These are phyloP conservation scores for Aricia artaxerxes DNA, from an alignment of 2,888 invertebrate species.

Conservation along the genomic window DNA sequence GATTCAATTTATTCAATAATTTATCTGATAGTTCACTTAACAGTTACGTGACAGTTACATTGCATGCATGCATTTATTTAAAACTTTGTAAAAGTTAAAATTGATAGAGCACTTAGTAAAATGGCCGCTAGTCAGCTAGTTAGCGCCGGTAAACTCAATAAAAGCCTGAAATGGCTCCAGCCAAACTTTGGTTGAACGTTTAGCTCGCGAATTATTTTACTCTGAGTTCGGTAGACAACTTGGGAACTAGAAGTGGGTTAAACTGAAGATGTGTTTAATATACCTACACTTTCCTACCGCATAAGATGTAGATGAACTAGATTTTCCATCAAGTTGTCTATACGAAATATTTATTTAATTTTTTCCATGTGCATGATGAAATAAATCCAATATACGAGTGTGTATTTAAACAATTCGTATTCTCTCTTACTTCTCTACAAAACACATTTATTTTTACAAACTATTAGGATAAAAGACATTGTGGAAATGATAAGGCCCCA, in stretches of 20 bases:
- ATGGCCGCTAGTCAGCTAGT: neutral
- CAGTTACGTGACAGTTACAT: neutral
- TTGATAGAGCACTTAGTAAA: slow-evolving; percentile 3
- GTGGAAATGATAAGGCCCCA: too few relatives aligned
- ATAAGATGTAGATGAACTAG: too few relatives aligned
- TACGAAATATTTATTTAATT: too few relatives aligned
- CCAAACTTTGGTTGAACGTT: neutral
- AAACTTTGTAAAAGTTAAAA: slow-evolving; percentile 16
- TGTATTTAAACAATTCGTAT: too few relatives aligned
- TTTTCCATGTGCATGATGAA: too few relatives aligned
- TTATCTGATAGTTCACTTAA: too few relatives aligned
- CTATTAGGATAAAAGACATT: too few relatives aligned
- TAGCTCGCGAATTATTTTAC: slow-evolving; percentile 16
- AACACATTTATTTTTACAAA: too few relatives aligned
- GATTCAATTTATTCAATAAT: too few relatives aligned
- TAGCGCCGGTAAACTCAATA: neutral
- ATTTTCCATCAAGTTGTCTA: too few relatives aligned
- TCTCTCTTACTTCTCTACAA: too few relatives aligned
- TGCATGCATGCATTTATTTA: neutral
- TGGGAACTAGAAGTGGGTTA: neutral
- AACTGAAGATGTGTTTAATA: neutral
- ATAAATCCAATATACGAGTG: too few relatives aligned
- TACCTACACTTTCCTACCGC: neutral
- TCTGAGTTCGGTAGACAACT: slow-evolving; percentile 5
- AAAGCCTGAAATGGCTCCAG: neutral